These are phyloP conservation scores for Euura saliciscinereae DNA, from an alignment of 1,140 invertebrate genomes.

Conservation along the genomic window DNA sequence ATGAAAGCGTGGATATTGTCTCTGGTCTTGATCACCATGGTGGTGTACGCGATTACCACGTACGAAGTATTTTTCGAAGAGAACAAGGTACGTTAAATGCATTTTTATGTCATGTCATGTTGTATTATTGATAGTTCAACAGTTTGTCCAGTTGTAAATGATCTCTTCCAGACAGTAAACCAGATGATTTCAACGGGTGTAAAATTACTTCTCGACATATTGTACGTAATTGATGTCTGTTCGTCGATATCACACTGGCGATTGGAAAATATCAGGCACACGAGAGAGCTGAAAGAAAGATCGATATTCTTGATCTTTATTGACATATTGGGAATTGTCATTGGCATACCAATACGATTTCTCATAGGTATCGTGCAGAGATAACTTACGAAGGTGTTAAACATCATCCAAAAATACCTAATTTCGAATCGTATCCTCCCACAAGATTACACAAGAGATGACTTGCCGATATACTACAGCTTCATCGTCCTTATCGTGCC, in stretches of 20 bases:
- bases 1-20: neutral
- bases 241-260: constrained; percentile 6
- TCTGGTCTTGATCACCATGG: neutral
- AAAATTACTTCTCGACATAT: neutral
- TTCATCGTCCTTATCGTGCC: neutral
- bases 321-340: constrained; percentile 7
- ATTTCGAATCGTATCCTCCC: neutral
- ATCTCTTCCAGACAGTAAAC: neutral
- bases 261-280: neutral
- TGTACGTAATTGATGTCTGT: neutral
- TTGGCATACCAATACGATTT: neutral
- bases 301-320: neutral
- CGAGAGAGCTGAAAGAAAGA: neutral
- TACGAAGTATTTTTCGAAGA: constrained; percentile 3
- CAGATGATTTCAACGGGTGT: neutral
- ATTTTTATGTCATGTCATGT: neutral
- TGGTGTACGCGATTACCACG: neutral
- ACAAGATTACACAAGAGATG: neutral
- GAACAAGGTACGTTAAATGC: neutral
- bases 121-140: too few species aligned
- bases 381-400: neutral
- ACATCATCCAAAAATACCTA: neutral
- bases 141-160: too few species aligned
- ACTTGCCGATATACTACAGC: neutral
- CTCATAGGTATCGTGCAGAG: too few species aligned